Base-by-base conservation (phyloP, 2,113 vertebrate species). In the Psettodes erumei region DNA sequence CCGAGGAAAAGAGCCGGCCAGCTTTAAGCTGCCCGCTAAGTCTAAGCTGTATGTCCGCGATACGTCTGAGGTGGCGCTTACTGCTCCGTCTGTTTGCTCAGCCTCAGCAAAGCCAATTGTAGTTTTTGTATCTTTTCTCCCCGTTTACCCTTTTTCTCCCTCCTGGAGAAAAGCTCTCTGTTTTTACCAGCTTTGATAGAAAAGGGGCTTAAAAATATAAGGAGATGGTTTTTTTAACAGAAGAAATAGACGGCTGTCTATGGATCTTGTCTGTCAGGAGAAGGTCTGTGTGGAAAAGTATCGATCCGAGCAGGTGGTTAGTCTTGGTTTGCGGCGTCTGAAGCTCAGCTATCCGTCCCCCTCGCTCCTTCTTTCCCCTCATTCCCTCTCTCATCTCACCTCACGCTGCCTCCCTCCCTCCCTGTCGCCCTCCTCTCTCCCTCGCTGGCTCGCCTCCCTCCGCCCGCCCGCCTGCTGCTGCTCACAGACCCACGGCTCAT, bases 291-390 rank as follows among this genome's bases (percentile, higher is more conserved):
- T 33, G 64, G 66, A 74, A 54, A 76, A 58, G 42, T 89, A 94
- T 94, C 30, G 90, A 93, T 91, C 82, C 76, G 21, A 62, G 76
- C 74, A 84, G 87, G 79, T 61, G 67, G 77, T 90, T 88, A 67
- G 59, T 75, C 65, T 77, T 56, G 67, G 71, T 86, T 71, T 70
- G 60, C 79, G 89, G 85, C 76, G 81, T 80, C 80, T 90, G 83
- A 89, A 80, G 70, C 84, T 86, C 56, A 75, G 66, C 38, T 58
- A 23, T 63, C 33, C 71, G 55, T 75, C 64, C 42, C 51, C 53
- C 23, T 58, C 12, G 15, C 25, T 28, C 15, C 33, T 6, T n/a
- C 48, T 45, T 3, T 43, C n/a, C 47, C 43, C n/a, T 30, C 28
- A 6, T 35, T 62, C 42, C 50, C 11, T 55, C 25, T 47, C 38